Conservation (phyloP, 2,113 vertebrate genomes). For the Ursus arctos region DNA sequence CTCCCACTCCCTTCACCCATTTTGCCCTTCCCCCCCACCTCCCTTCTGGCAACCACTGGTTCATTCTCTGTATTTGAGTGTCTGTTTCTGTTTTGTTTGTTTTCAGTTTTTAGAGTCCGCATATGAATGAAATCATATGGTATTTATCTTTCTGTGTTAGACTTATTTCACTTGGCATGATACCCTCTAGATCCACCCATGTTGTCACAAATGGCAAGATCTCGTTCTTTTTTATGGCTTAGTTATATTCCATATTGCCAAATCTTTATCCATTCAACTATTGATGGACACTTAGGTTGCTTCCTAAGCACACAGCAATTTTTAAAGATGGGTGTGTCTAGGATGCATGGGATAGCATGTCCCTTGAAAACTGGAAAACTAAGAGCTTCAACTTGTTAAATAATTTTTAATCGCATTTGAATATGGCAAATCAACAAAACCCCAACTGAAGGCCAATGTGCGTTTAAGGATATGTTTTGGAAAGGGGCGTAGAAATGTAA, state of each 20-base stretch:
- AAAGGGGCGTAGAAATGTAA: background rate
- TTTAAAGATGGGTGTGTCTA: conserved; percentile 33
- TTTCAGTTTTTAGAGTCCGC: background rate
- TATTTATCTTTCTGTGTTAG: background rate
- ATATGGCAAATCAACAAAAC: background rate
- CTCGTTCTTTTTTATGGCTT: background rate
- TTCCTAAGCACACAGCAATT: background rate
- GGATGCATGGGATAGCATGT: background rate
- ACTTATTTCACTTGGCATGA: background rate
- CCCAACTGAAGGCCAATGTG: background rate
- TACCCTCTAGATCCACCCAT: background rate
- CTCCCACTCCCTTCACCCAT: background rate
- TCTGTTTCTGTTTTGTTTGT: background rate
- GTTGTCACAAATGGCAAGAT: background rate
- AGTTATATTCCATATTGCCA: background rate
- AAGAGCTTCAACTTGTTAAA: conserved; percentile 25
- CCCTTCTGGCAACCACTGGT: background rate
- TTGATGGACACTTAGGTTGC: background rate
- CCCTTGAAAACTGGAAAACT: conserved; percentile 61
- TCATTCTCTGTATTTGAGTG: background rate
- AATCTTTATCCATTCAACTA: background rate
- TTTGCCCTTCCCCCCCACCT: background rate
- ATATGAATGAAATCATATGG: background rate
- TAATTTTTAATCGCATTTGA: conserved; percentile 61
- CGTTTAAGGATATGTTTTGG: background rate